phyloP scores from a whole-genome alignment of 2,113 vertebrate genomes.

The Sturnira hondurensis region DNA sequence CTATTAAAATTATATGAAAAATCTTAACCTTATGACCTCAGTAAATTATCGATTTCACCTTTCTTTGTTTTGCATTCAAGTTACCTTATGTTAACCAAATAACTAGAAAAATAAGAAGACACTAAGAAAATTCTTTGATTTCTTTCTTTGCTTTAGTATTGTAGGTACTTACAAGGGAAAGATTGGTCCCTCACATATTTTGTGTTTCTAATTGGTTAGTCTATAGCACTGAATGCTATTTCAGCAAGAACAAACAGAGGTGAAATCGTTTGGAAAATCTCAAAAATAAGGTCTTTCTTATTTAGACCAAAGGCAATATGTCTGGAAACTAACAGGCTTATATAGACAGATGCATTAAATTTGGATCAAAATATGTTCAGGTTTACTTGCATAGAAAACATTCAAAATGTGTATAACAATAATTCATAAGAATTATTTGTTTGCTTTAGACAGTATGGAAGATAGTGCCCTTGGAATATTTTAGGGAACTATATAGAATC shows the following conservation, averaged over 20 bases:
- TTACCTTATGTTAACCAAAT: constrained; percentile 12
- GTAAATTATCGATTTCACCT: neutral
- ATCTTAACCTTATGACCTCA: neutral
- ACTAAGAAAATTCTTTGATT: neutral
- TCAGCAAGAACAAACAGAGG: neutral
- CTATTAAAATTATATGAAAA: neutral
- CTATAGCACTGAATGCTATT: neutral
- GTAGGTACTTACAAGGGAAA: neutral
- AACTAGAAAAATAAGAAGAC: neutral
- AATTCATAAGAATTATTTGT: neutral
- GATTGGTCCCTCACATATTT: neutral
- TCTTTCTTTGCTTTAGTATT: neutral
- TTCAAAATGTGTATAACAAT: constrained; percentile 29
- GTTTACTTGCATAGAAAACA: neutral
- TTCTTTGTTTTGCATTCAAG: neutral
- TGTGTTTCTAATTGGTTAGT: neutral
- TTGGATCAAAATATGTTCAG: neutral
- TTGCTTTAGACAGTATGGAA: neutral
- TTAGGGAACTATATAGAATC: neutral
- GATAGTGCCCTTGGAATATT: neutral
- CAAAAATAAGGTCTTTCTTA: neutral
- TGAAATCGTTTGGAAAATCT: constrained; percentile 21
- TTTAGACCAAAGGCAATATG: neutral
- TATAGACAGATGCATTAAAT: neutral
- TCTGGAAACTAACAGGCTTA: neutral